Conservation (phyloP, 35 echinoderm and acorn worm genomes). For the Lytechinus variegatus region DNA sequence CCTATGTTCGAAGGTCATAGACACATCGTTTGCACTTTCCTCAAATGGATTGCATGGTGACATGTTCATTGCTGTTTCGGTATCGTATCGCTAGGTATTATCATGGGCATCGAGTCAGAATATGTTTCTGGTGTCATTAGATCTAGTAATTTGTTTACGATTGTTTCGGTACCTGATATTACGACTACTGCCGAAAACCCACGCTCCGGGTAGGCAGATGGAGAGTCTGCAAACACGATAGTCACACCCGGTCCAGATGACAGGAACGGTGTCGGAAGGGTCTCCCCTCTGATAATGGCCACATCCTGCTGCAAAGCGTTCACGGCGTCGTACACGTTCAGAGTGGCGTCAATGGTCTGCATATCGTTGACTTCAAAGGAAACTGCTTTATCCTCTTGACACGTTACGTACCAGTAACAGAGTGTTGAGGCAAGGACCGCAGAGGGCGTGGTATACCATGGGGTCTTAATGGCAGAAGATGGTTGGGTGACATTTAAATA, state of each 20-base stretch:
- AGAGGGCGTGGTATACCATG: background rate
- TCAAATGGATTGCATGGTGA: too few relatives aligned
- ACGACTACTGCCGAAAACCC: background rate
- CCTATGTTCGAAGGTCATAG: too few relatives aligned
- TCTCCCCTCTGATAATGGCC: background rate
- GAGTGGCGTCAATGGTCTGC: constrained; percentile 7
- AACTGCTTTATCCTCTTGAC: background rate
- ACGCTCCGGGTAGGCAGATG: constrained; percentile 6
- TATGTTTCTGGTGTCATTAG: too few relatives aligned
- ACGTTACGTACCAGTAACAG: constrained; percentile 34
- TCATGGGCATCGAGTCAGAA: too few relatives aligned
- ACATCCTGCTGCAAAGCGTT: background rate
- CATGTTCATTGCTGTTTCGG: too few relatives aligned
- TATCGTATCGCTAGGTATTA: too few relatives aligned
- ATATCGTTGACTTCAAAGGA: background rate
- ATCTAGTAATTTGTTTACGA: too few relatives aligned
- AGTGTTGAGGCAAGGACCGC: background rate
- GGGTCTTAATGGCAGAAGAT: constrained; percentile 12
- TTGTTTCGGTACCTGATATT: background rate
- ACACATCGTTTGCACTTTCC: background rate
- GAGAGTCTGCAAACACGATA: background rate
- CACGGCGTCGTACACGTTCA: background rate
- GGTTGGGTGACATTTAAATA: background rate
- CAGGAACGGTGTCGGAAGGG: background rate
- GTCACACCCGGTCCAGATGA: background rate